phyloP scores from a whole-genome alignment of 2,797 vertebrate genomes.

The Pterois miles region DNA sequence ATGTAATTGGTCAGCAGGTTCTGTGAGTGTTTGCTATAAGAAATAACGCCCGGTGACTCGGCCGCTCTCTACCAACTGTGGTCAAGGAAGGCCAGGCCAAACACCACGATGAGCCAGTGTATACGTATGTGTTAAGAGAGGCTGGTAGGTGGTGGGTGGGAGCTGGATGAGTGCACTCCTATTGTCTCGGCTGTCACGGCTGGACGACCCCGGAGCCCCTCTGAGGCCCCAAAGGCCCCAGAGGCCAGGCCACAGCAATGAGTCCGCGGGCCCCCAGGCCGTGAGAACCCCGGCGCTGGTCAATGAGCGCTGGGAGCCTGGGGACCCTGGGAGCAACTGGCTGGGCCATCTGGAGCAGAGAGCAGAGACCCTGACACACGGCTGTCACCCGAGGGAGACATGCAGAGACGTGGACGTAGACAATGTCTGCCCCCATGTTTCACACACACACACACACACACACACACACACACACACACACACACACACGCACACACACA shows the following conservation, averaged over 20 bases:
- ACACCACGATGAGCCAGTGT: conserved; percentile 40
- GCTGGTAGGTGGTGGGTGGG: conserved; percentile 68
- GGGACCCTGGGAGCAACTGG: conserved; percentile 73
- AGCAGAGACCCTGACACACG: conserved; percentile 78
- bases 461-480: not conserved
- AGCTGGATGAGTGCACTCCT: conserved; percentile 66
- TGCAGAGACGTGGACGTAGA: conserved; percentile 56
- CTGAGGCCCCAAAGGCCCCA: conserved; percentile 77
- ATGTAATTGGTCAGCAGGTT: conserved; percentile 3
- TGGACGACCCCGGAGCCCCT: conserved; percentile 74
- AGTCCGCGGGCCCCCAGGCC: conserved; percentile 76
- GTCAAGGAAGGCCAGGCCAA: conserved; percentile 58
- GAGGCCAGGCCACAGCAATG: conserved; percentile 76
- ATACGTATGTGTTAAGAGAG: conserved; percentile 56
- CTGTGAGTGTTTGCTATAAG: not conserved
- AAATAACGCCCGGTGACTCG: conserved; percentile 13
- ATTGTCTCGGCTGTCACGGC: conserved; percentile 79
- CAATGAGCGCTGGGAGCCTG: conserved; percentile 73
- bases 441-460: conserved; percentile 24
- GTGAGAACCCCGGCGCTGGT: conserved; percentile 81
- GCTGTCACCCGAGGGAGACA: conserved; percentile 75
- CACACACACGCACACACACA: not conserved
- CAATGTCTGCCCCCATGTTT: conserved; percentile 64
- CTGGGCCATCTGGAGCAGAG: conserved; percentile 81
- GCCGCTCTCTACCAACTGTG: conserved; percentile 41